Conservation (phyloP, 2,797 vertebrate species). For the Eptatretus atami region DNA sequence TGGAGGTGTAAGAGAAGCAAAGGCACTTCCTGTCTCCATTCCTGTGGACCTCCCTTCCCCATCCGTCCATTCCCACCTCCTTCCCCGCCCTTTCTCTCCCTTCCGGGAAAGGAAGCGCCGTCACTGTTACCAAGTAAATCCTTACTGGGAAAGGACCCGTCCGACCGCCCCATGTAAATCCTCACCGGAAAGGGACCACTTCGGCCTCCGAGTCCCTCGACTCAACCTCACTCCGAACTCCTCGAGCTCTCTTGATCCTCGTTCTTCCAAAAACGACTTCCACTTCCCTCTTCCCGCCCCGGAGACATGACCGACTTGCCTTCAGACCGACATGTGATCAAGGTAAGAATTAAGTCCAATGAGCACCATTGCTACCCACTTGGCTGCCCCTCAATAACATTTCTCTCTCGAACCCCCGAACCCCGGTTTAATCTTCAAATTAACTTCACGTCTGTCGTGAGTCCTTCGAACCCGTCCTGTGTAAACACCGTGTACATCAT, state of each 20-base stretch:
- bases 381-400: not conserved
- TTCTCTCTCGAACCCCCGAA: too few relatives aligned
- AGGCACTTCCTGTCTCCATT: not conserved
- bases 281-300: not conserved
- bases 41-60: not conserved
- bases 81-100: not conserved
- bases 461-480: not conserved
- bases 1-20: too few relatives aligned
- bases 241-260: not conserved
- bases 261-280: not conserved
- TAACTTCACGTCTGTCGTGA: too few relatives aligned
- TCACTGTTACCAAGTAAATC: constrained; percentile 1
- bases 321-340: not conserved
- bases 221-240: not conserved
- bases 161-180: not conserved
- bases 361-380: not conserved
- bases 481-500: not conserved
- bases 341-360: not conserved
- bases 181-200: not conserved
- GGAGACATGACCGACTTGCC: too few relatives aligned
- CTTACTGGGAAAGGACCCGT: not conserved
- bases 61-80: not conserved
- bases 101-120: constrained; percentile 4
- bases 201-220: not conserved
- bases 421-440: too few relatives aligned